These are phyloP conservation scores for Sarcophaga carnaria DNA, from an alignment of 2,888 invertebrate genomes.

Conservation along the genomic window DNA sequence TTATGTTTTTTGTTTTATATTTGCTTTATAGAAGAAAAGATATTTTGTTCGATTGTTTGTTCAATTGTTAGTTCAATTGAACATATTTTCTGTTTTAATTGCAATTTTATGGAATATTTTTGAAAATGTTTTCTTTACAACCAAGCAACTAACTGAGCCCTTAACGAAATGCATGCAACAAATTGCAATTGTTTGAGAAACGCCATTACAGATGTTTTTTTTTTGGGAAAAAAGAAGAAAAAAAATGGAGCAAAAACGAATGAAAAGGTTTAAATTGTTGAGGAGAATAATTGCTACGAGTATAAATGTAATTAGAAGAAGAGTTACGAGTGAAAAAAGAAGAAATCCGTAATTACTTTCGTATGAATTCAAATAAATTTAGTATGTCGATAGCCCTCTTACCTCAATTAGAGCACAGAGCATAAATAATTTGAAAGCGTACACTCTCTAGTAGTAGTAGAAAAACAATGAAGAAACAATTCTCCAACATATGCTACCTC, in stretches of 20 bases:
- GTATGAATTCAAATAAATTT: conserved; percentile 14
- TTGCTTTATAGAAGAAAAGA: neutral
- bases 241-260: neutral
- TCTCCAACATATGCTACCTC: too few species aligned
- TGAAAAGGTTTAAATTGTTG: neutral
- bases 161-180: conserved; percentile 1
- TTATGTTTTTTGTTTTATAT: conserved; percentile 2
- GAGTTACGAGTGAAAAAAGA: neutral
- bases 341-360: neutral
- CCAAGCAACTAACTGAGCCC: neutral
- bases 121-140: neutral
- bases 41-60: neutral
- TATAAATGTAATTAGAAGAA: neutral
- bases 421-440: too few species aligned
- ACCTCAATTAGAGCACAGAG: too few species aligned
- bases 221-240: neutral
- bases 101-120: conserved; percentile 37
- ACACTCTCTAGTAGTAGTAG: too few species aligned
- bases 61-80: neutral
- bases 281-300: neutral
- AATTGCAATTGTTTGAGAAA: neutral
- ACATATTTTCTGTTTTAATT: conserved; percentile 45
- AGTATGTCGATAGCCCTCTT: too few species aligned
- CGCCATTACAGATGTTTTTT: neutral
- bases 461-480: too few species aligned